A percentile compares a stretch with the other conserved stretches of the same genome.
These are phyloP conservation scores for Melanaphis sacchari DNA, from an alignment of 1,140 invertebrate species.

Conservation along the genomic window DNA sequence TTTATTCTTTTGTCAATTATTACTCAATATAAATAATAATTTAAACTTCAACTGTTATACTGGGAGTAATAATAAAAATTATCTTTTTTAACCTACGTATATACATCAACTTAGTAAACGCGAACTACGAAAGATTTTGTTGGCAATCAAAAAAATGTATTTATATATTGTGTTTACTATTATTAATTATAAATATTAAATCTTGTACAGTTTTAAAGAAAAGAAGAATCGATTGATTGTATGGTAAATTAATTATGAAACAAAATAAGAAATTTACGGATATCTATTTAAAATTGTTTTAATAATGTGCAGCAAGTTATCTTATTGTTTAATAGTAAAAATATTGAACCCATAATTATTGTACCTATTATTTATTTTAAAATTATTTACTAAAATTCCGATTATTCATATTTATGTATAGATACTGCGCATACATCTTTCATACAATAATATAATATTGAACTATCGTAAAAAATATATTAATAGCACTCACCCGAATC, in stretches of 20 bases:
- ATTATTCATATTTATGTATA: too few species aligned
- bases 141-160: background rate
- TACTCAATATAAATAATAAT: background rate
- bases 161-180: background rate
- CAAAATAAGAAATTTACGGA: too few species aligned
- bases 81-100: background rate
- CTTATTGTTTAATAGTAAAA: background rate
- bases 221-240: background rate
- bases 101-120: background rate
- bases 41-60: background rate
- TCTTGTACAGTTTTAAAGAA: background rate
- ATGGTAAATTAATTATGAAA: background rate
- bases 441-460: background rate
- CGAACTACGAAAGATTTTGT: background rate
- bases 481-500: slow-evolving; percentile 7
- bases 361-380: too few species aligned
- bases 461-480: background rate
- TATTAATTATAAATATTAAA: background rate
- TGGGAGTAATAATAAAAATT: background rate
- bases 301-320: too few species aligned
- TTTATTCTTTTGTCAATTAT: background rate
- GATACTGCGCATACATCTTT: too few species aligned
- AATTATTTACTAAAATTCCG: too few species aligned
- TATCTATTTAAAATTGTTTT: too few species aligned
- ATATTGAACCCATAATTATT: background rate